Evolutionary conservation across 2,888 invertebrate genomes (phyloP), one percentile per base, ranked within the genome.

Genomic region (Microplitis deprimator): DNA sequence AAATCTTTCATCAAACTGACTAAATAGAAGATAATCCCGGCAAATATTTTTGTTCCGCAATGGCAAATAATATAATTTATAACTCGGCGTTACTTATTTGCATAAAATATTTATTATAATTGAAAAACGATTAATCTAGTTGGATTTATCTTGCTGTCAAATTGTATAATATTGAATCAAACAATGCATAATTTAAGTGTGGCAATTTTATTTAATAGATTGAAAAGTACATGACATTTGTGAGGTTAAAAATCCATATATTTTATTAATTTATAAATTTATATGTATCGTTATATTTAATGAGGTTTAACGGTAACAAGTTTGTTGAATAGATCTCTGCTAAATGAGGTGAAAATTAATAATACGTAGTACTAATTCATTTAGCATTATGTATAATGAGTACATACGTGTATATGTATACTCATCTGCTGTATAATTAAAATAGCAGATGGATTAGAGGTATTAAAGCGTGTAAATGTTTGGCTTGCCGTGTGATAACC

Each of bases 391-490:
- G 29, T 29, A 29, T 29, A 29, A 29, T 29, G 29, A 29, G 29
- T 29, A 29, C 29, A 29, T 29, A 29, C 29, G 29, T 29, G 29
- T 29, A 29, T 68, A 68, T 68, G 50, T 68, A 68, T 68, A 68
- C 13, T 29, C 50, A 70, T 70, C 50, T 70, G 70, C 50, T 60
- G 70, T 59, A 29, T 70, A 70, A 70, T 70, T 70, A 70, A 70
- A 70, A 59, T 59, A 70, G 50, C 70, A 50, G 70, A 29, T 70
- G 50, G 70, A 70, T 70, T 70, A 41, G 41, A 50, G 70, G 70
- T 70, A 70, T 70, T 70, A 70, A 50, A 50, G 6, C 29, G 70
- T 41, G 70, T 70, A 50, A 70, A 70, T 70, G 70, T 70, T 70
- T 70, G 60, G 8, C 50, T 70, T 41, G 70, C 50, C 29, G 20